Percentiles rank a stretch among this genome's conserved stretches.
These are phyloP conservation scores for Nerophis lumbriciformis DNA, from an alignment of 2,113 vertebrate genomes.

Conservation along the genomic window DNA sequence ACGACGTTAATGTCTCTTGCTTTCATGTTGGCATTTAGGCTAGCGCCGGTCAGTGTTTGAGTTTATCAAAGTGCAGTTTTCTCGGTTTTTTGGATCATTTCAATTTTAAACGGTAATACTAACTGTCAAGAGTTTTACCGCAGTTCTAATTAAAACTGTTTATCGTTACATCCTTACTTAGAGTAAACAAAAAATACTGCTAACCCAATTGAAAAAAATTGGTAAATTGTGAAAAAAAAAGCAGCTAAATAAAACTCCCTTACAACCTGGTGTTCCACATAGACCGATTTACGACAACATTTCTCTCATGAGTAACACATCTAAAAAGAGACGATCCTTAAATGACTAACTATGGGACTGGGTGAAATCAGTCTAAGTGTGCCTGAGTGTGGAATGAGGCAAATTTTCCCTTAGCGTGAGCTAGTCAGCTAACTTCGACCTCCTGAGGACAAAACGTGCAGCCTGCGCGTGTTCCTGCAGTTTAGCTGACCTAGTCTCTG, in stretches of 20 bases:
- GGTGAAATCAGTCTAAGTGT: slow-evolving; percentile 25
- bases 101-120: no score
- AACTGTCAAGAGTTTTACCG: no score
- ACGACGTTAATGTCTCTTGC: no score
- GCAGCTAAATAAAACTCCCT: slow-evolving; percentile 6
- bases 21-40: no score
- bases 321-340: slow-evolving; percentile 4
- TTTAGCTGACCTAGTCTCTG: slow-evolving; percentile 62
- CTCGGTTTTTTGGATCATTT: no score
- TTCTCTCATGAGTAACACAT: slow-evolving; percentile 7
- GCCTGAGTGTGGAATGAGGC: slow-evolving; percentile 26
- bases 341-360: slow-evolving; percentile 18
- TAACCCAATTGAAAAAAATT: neutral
- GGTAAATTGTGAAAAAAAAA: slow-evolving; percentile 7
- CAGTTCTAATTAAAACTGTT: no score
- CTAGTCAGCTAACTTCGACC: slow-evolving; percentile 28
- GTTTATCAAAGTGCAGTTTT: no score
- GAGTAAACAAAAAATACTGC: no score
- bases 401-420: slow-evolving; percentile 45
- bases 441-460: slow-evolving; percentile 52
- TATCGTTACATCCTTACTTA: no score
- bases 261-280: slow-evolving; percentile 18
- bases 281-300: slow-evolving; percentile 22
- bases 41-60: no score
- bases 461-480: slow-evolving; percentile 34